A percentile compares a stretch with the other conserved stretches of the same genome.
phyloP scores from a whole-genome alignment of 2,888 invertebrate species.

The Papilio protenor region DNA sequence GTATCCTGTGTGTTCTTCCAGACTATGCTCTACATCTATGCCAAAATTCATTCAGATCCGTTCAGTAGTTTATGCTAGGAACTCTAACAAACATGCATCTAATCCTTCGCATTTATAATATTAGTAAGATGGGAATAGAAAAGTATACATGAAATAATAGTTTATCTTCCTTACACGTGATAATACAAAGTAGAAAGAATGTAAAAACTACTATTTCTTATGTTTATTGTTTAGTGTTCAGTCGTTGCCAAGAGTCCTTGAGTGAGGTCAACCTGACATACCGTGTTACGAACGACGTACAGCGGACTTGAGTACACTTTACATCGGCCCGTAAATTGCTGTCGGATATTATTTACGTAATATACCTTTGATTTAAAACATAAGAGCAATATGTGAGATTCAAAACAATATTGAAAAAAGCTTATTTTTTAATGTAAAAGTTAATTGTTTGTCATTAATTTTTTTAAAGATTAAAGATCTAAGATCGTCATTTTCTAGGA shows the following conservation, averaged over 20 bases:
- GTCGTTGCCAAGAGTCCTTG: slow-evolving; percentile 26
- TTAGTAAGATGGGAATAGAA: too few relatives aligned
- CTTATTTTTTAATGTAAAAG: not conserved
- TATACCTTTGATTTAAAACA: slow-evolving; percentile 16
- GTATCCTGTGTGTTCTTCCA: too few relatives aligned
- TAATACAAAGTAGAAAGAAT: slow-evolving; percentile 1
- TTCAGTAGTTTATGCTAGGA: too few relatives aligned
- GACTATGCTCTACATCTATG: too few relatives aligned
- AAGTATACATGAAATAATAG: not conserved
- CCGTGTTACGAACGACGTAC: slow-evolving; percentile 13
- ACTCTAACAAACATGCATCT: too few relatives aligned
- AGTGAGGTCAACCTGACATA: slow-evolving; percentile 23
- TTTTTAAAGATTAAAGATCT: not conserved
- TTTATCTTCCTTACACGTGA: not conserved
- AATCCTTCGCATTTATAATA: too few relatives aligned
- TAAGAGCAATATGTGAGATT: not conserved
- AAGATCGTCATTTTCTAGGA: not conserved
- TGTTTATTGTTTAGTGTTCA: slow-evolving; percentile 22
- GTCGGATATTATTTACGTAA: slow-evolving; percentile 14
- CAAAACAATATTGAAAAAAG: not conserved
- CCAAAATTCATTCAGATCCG: too few relatives aligned
- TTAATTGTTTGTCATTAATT: not conserved
- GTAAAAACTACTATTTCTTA: slow-evolving; percentile 14
- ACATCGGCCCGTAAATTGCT: slow-evolving; percentile 10
- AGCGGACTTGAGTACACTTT: slow-evolving; percentile 16